Conservation (phyloP, 2,113 vertebrate species). For the Dasyprocta punctata region DNA sequence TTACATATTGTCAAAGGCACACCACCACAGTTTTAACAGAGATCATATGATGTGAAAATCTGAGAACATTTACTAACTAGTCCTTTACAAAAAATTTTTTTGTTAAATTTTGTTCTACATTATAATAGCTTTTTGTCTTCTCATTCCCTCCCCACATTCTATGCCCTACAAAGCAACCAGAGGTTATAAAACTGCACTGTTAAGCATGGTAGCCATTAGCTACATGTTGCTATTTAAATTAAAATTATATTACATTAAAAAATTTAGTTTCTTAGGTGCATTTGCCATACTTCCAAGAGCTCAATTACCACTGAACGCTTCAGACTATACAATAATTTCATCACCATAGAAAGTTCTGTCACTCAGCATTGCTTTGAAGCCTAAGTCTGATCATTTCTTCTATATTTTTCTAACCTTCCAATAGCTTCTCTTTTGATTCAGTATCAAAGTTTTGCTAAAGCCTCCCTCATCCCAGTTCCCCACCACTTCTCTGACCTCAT, state of each 20-base stretch:
- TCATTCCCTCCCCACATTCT: background rate
- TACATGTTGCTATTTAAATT: background rate
- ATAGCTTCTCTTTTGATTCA: background rate
- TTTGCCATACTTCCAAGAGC: background rate
- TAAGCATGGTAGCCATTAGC: too few relatives aligned
- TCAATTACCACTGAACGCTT: background rate
- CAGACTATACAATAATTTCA: background rate
- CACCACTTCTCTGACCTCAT: background rate
- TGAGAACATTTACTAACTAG: background rate
- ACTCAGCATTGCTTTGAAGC: background rate
- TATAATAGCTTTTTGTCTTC: background rate
- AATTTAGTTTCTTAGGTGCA: background rate
- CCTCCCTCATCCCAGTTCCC: background rate
- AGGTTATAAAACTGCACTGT: background rate
- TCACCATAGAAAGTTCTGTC: background rate
- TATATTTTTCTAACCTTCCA: background rate
- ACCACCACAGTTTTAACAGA: background rate
- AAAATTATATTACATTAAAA: background rate
- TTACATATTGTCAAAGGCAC: background rate
- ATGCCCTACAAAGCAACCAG: background rate
- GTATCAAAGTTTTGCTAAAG: background rate
- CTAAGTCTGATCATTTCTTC: background rate
- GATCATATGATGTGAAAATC: background rate
- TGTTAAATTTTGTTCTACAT: background rate
- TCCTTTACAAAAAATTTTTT: background rate